A percentile compares a stretch with the other conserved stretches of the same genome.
Evolutionary conservation across 2,888 invertebrate genomes (phyloP).

Genomic region (Eilema sororculum): DNA sequence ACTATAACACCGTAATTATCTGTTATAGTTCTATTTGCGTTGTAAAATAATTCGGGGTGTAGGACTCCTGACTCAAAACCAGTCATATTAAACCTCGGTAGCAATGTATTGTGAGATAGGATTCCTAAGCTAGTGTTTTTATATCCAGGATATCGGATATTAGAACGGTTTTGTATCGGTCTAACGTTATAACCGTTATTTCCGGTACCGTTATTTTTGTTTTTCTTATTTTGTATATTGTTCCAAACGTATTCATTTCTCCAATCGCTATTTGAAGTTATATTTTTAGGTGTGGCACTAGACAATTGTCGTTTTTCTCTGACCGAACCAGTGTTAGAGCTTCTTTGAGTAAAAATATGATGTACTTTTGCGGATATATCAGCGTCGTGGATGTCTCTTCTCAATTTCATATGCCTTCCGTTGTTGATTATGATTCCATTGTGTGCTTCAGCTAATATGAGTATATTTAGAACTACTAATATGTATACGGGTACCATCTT

Average conservation of each 20-base stretch:
- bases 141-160: background rate
- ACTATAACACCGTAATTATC: background rate
- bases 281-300: background rate
- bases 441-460: constrained; percentile 51
- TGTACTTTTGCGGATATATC: background rate
- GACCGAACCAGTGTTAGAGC: constrained; percentile 15
- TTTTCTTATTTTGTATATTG: background rate
- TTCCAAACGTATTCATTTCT: constrained; percentile 9
- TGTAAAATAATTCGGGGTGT: constrained; percentile 6
- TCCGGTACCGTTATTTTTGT: background rate
- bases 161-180: background rate
- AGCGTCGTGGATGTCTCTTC: constrained; percentile 36
- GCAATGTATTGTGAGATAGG: constrained; percentile 1
- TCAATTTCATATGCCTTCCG: constrained; percentile 47
- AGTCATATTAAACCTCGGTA: constrained; percentile 15
- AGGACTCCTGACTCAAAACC: constrained; percentile 7
- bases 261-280: constrained; percentile 5
- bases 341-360: background rate
- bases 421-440: constrained; percentile 53
- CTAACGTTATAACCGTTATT: background rate
- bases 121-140: background rate
- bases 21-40: background rate
- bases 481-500: constrained; percentile 22
- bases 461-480: constrained; percentile 49
- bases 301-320: constrained; percentile 24